These are phyloP conservation scores for Bombus superbus DNA, from an alignment of 1,140 invertebrate genomes.

Conservation along the genomic window DNA sequence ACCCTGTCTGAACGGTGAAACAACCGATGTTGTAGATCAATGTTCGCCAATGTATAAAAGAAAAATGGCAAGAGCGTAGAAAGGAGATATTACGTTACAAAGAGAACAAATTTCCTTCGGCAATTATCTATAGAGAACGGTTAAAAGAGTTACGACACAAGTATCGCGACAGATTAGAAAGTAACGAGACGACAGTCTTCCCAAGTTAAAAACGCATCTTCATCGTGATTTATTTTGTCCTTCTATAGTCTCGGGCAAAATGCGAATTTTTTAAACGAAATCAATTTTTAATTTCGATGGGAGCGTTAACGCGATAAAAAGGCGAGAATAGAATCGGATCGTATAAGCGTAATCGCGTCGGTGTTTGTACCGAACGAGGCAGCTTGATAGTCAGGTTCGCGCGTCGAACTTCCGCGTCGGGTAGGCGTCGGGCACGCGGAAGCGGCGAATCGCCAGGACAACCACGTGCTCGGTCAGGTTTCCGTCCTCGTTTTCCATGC, in stretches of 20 bases:
- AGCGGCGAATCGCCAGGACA: not conserved
- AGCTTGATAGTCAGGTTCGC: not conserved
- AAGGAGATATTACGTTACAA: not conserved
- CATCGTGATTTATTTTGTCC: not conserved
- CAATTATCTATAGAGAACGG: not conserved
- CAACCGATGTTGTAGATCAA: not conserved
- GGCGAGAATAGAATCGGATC: not conserved
- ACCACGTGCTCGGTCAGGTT: slow-evolving; percentile 27
- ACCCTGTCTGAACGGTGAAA: not conserved
- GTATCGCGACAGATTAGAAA: too few species aligned
- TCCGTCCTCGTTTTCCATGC: slow-evolving; percentile 61
- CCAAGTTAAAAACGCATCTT: not conserved
- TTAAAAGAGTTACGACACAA: too few species aligned
- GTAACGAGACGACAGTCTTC: not conserved
- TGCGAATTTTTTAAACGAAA: not conserved
- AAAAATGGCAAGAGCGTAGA: not conserved
- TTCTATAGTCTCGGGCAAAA: too few species aligned
- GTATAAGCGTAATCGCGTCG: not conserved
- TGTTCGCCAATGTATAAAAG: slow-evolving; percentile 1
- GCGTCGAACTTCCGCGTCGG: not conserved
- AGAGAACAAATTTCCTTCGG: not conserved
- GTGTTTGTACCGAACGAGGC: not conserved
- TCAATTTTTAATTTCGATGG: too few species aligned
- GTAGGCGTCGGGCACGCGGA: not conserved
- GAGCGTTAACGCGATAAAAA: not conserved